Base-by-base conservation (phyloP, 2,797 vertebrate species). In the Pseudochaenichthys georgianus region DNA sequence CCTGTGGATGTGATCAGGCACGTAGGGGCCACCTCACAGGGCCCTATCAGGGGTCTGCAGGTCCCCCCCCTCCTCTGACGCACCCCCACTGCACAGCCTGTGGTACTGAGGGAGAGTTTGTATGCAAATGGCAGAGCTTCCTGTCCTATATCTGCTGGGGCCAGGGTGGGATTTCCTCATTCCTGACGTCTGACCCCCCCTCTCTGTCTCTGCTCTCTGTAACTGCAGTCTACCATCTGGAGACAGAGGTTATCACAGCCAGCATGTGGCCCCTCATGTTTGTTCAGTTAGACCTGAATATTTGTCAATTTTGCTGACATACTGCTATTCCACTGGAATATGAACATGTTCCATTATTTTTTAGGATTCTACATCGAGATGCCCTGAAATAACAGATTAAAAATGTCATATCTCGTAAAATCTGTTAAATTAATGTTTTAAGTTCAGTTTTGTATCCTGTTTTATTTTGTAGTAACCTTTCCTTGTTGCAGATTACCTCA, bases 161-260 rank as follows among this genome's bases (percentile, higher is more conserved):
- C 84, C 84, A 81, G 88, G 89, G 88, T 89, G 90, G 92, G 90
- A 91, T 87, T 92, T 94, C 92, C 93, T 93, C 92, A 91, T 92
- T 91, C 87, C 85, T 89, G 87, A 77, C 15, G 51, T 86, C 85
- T 87, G 82, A 87, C 87, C 88, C 76, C 75, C 65, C 65, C 23
- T 31, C 78, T 74, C 75, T 85, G 73, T 77, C 87, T 84, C 82
- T 51, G 64, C 34, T 51, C 78, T 60, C 79, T 85, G 83, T 72
- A 79, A 84, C 68, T 71, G 59, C 64, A 63, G 67, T 77, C 85
- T 78, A 69, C 83, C 88, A 90, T 92, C 84, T 92, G 91, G 83
- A 89, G 70, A 73, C 15, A 41, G 63, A 79, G 80, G 82, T 87
- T 89, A 90, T 89, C 89, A 81, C 68, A 64, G 77, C 31, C 10